Base-by-base conservation (phyloP, 1,140 invertebrate species). In the Drosophila saltans region DNA sequence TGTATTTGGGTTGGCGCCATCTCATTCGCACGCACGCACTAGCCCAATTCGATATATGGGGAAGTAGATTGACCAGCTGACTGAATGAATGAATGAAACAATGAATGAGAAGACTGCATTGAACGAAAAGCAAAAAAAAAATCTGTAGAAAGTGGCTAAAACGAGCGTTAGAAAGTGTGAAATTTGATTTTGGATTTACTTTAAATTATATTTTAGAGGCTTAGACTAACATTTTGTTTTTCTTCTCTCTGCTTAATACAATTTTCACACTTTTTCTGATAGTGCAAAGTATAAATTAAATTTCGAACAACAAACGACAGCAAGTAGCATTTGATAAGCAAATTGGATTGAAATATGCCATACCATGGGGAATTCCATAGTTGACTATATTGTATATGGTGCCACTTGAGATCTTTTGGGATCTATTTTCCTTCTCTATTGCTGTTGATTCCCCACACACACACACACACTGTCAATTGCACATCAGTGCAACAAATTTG, bases 401-500 rank as follows among this genome's bases (percentile, higher is more conserved):
- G 82, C 66, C 36, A 52, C 45, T 52, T 52, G 24, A 52, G 45
- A 26, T 52, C 45, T 45, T 28, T 45, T 16, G 16, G 16, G 3
- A 39, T 30, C 36, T 60, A 75, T 66, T 16, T 16, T 75, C 67
- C 75, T 86, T 75, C 81, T 72, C 75, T 86, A 71, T 43, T 63
- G 69, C 36, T 45, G 62, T 40, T 62, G 61, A 86, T 75, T 75
- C 78, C 82, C 82, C 75, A 26, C 70, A 1, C 33, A 30, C 2
- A 2, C 28, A 2, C 28, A 68, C 71, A 74, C 77, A 64, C 78
- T 85, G 78, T 85, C 82, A 85, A 81, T 80, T 80, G 78, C 78
- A 74, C 81, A 84, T 66, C 70, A 77, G 72, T n/a, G 57, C 43
- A 36, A 36, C 74, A 81, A 85, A 85, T 85, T 84, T 78, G 81